phyloP scores from a whole-genome alignment of 2,888 invertebrate genomes.

The Gymnocheta viridis region DNA sequence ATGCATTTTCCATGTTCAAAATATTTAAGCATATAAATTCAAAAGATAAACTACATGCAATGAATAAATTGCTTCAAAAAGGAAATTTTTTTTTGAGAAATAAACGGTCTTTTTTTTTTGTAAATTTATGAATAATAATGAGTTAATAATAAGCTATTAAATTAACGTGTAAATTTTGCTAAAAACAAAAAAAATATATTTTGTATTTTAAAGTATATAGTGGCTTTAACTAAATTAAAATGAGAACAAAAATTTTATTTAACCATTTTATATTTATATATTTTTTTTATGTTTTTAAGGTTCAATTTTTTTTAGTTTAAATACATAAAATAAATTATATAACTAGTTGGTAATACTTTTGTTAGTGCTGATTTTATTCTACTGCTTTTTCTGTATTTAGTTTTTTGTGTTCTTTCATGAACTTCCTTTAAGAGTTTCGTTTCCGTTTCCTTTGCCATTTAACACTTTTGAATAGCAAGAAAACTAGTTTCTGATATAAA shows the following conservation, averaged over 20 bases:
- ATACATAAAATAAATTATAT: neutral
- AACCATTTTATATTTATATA: too few relatives aligned
- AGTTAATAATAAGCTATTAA: neutral
- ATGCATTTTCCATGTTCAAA: conserved; percentile 44
- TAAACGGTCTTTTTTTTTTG: neutral
- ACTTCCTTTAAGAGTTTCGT: conserved; percentile 59
- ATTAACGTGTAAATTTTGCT: too few relatives aligned
- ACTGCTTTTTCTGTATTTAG: neutral
- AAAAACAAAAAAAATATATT: too few relatives aligned
- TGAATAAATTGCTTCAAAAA: conserved; percentile 1
- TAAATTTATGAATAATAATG: neutral
- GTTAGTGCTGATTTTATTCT: conserved; percentile 6
- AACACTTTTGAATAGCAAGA: conserved; percentile 45
- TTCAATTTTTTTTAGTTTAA: neutral
- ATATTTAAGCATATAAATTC: conserved; percentile 19
- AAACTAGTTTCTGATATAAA: conserved; percentile 34
- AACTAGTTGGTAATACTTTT: neutral
- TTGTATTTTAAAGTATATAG: too few relatives aligned
- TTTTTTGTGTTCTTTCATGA: conserved; percentile 32
- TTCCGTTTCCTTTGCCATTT: conserved; percentile 66
- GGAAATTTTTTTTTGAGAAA: neutral
- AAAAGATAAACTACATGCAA: neutral
- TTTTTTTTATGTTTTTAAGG: too few relatives aligned
- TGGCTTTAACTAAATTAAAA: too few relatives aligned
- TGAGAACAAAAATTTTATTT: too few relatives aligned